Evolutionary conservation across 2,113 vertebrate genomes (phyloP).

Genomic region (Pseudopodoces humilis): DNA sequence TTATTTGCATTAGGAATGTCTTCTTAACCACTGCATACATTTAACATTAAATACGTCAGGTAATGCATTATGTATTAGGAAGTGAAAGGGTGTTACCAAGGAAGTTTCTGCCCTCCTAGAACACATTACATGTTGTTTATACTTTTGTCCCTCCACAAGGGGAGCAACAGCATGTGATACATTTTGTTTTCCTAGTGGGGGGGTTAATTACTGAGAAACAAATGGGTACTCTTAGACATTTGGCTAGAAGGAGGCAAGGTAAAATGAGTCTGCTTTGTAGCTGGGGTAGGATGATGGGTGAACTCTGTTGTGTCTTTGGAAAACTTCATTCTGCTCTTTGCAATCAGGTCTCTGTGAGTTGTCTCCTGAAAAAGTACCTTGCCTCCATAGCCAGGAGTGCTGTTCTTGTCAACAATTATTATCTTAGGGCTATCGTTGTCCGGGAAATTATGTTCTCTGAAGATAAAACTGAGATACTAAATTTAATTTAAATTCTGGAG

Average conservation of each 20-base stretch:
- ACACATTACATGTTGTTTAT: background rate
- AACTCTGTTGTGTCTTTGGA: background rate
- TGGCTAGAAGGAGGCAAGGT: background rate
- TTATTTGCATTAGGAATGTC: background rate
- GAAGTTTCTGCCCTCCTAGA: background rate
- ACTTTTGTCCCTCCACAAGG: background rate
- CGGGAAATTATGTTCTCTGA: slow-evolving; percentile 4
- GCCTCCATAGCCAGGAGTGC: background rate
- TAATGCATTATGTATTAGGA: background rate
- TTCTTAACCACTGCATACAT: background rate
- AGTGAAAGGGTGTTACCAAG: background rate
- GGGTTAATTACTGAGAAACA: background rate
- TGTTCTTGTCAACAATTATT: background rate
- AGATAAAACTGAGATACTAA: background rate
- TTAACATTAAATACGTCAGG: background rate
- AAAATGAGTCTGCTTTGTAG: background rate
- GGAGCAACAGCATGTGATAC: background rate
- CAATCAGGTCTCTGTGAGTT: background rate
- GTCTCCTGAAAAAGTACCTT: background rate
- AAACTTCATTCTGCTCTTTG: background rate
- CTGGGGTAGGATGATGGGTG: background rate
- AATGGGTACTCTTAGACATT: background rate
- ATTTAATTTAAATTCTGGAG: slow-evolving; percentile 3
- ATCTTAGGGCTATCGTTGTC: background rate
- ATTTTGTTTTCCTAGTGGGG: background rate